Evolutionary conservation across 2,797 vertebrate genomes (phyloP).

Genomic region (Alcedo atthis): DNA sequence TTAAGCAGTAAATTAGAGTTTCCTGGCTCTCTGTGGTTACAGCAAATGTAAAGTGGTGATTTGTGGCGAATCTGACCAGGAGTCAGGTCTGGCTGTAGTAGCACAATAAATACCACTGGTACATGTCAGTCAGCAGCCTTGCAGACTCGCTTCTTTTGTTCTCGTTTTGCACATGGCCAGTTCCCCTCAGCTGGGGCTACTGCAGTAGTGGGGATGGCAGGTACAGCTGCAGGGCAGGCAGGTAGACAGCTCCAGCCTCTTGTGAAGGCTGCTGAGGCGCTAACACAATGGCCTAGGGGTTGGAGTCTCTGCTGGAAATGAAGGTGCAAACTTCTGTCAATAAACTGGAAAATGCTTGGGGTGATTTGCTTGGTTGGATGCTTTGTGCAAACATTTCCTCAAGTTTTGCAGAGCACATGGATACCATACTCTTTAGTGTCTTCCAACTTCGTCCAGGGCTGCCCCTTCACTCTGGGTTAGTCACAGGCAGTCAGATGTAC

Average conservation of each 20-base stretch:
- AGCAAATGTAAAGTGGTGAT: not conserved
- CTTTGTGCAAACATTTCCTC: not conserved
- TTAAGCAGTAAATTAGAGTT: not conserved
- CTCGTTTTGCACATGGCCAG: not conserved
- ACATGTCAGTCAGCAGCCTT: not conserved
- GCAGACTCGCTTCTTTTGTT: not conserved
- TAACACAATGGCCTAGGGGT: not conserved
- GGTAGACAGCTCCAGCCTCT: not conserved
- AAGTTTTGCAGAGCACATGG: not conserved
- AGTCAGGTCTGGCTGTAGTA: not conserved
- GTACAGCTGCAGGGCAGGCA: not conserved
- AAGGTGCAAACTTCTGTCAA: not conserved
- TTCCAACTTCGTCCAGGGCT: not conserved
- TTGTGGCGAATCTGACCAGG: not conserved
- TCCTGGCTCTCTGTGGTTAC: not conserved
- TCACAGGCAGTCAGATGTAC: not conserved
- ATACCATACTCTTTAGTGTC: not conserved
- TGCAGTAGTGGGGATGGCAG: not conserved
- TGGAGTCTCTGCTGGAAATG: not conserved
- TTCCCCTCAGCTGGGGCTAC: not conserved
- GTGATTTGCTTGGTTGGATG: not conserved
- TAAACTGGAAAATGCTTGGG: not conserved
- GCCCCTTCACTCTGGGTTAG: not conserved
- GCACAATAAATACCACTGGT: not conserved
- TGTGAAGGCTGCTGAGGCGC: rapidly evolving